Evolutionary conservation across 1,140 invertebrate species (phyloP), one percentile per base, ranked within the genome.

Genomic region (Lucilia cuprina): DNA sequence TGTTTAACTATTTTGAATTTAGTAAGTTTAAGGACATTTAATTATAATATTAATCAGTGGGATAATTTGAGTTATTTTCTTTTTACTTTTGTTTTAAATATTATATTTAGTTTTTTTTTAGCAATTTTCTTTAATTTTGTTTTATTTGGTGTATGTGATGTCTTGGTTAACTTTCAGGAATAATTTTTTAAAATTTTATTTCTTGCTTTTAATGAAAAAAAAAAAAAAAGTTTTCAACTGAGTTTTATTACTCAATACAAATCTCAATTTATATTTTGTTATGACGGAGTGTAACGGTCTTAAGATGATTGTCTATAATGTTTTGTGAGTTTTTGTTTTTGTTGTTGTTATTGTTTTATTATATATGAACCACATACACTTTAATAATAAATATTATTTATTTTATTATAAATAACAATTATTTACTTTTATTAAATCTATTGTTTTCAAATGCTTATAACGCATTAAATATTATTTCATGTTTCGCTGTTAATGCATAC

Each of bases 11-110:
- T 70, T 7, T 5, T 70, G 17, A 21, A 70, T 70, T 21, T 70
- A 70, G n/a, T 70, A 70, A 70, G 12, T 70, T 70, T 70, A 80
- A 50, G 77, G 77, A 80, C 77, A 80, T 80, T 80, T 49, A 80
- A 19, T 17, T 70, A 21, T 70, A 70, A 70, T 70, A 21, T 70
- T 70, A 70, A 21, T 70, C 77, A 80, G 77, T 80, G 77, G 77
- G 77, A 80, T 80, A 80, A 80, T 80, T 70, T 21, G 65, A 80
- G 41, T 50, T 80, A 50, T 21, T 50, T 80, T 78, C 2, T 70
- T 10, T 70, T 70, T 70, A 21, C 0, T 55, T 55, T 55, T 55
- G 0, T 55, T n/a, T 8, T 41, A 8, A 41, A 41, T 41, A 5
- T 7, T 41, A 30, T 30, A 30, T 41, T 41, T 41, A n/a, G 14